These are phyloP conservation scores for Pollenia amentaria DNA, from an alignment of 2,888 invertebrate genomes.

Conservation along the genomic window DNA sequence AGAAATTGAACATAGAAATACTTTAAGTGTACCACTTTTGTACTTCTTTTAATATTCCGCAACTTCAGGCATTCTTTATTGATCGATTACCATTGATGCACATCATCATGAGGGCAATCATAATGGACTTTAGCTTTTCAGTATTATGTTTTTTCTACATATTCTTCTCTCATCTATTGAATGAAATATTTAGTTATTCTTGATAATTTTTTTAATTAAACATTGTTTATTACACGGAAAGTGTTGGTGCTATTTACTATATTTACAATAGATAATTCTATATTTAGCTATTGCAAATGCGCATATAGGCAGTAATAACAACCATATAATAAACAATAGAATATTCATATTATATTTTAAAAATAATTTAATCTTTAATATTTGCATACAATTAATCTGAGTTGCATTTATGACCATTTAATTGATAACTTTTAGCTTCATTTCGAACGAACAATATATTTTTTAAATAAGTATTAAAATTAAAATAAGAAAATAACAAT, in stretches of 20 bases:
- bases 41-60: not conserved
- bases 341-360: not conserved
- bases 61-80: not conserved
- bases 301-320: not conserved
- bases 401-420: constrained; percentile 13
- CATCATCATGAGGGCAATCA: constrained; percentile 34
- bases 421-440: constrained; percentile 45
- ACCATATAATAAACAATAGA: constrained; percentile 6
- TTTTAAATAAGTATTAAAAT: not conserved
- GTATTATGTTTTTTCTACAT: not conserved
- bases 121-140: constrained; percentile 44
- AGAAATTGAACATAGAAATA: not conserved
- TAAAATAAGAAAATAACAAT: not conserved
- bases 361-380: constrained; percentile 37
- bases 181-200: constrained; percentile 44
- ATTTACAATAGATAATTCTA: constrained; percentile 57
- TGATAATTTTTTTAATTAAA: constrained; percentile 36
- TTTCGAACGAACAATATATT: constrained; percentile 8
- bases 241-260: constrained; percentile 37
- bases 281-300: constrained; percentile 33
- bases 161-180: constrained; percentile 26
- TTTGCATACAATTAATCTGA: constrained; percentile 36
- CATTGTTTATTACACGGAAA: not conserved
- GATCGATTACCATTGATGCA: not conserved
- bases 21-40: not conserved